A percentile compares a stretch with the other conserved stretches of the same genome.
Conservation (phyloP, 2,888 invertebrate species). For the Brassicogethes aeneus region DNA sequence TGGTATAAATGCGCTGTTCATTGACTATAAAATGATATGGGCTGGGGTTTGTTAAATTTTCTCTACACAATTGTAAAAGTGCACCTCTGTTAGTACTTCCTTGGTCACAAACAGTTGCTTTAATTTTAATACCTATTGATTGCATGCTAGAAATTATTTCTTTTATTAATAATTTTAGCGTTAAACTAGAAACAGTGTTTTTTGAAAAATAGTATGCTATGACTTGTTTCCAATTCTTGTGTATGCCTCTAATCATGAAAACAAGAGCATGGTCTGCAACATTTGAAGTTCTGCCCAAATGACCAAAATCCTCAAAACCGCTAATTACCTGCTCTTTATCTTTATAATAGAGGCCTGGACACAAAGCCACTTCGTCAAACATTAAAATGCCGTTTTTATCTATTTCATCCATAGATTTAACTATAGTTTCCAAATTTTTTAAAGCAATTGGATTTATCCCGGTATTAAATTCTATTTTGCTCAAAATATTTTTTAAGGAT, state of each 20-base stretch:
- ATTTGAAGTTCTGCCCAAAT: constrained; percentile 1
- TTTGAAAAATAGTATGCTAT: constrained; percentile 17
- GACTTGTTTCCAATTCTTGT: constrained; percentile 22
- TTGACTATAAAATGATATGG: neutral
- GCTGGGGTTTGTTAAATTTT: neutral
- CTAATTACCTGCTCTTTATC: constrained; percentile 10
- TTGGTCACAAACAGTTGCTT: constrained; percentile 26
- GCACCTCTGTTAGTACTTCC: constrained; percentile 21
- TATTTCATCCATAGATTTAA: constrained; percentile 10
- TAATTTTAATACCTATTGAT: constrained; percentile 16
- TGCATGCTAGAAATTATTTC: constrained; percentile 14
- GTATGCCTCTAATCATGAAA: constrained; percentile 20
- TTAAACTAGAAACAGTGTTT: constrained; percentile 11
- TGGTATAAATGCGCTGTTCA: neutral
- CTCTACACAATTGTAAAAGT: constrained; percentile 5
- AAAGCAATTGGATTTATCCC: constrained; percentile 16
- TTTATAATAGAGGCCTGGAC: constrained; percentile 13
- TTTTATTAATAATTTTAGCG: constrained; percentile 13
- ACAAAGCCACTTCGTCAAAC: constrained; percentile 20
- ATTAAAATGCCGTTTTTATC: constrained; percentile 14
- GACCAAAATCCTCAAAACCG: constrained; percentile 17
- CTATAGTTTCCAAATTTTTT: constrained; percentile 9
- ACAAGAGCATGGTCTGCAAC: constrained; percentile 23
- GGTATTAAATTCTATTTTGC: constrained; percentile 11
- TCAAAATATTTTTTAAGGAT: constrained; percentile 13